These are phyloP conservation scores for Zaprionus inermis DNA, from an alignment of 1,140 invertebrate genomes.

Conservation along the genomic window DNA sequence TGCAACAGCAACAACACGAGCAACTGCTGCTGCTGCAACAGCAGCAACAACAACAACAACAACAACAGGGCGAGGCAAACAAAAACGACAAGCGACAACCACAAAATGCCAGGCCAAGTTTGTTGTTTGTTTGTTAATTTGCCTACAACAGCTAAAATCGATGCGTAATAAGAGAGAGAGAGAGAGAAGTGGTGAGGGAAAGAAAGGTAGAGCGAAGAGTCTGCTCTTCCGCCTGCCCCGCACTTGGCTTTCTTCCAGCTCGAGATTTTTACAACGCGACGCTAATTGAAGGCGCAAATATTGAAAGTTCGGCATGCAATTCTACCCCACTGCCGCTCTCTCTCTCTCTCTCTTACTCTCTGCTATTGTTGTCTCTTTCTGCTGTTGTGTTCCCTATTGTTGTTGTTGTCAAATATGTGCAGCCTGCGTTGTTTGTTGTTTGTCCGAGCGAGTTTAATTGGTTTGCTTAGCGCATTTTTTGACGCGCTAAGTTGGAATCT, in stretches of 20 bases:
- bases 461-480: slow-evolving; percentile 64
- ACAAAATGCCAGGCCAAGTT: slow-evolving; percentile 16
- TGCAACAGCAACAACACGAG: neutral
- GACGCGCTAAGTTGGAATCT: neutral
- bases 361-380: slow-evolving; percentile 20
- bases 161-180: slow-evolving; percentile 8
- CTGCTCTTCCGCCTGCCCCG: slow-evolving; percentile 10
- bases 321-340: neutral
- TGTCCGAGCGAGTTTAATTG: slow-evolving; percentile 63
- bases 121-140: slow-evolving; percentile 53
- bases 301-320: slow-evolving; percentile 51
- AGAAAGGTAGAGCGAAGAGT: neutral
- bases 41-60: slow-evolving; percentile 12
- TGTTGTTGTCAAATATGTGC: neutral
- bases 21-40: slow-evolving; percentile 41
- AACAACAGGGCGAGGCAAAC: too few relatives aligned
- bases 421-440: slow-evolving; percentile 46
- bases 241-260: slow-evolving; percentile 49
- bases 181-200: neutral
- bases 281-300: slow-evolving; percentile 76
- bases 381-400: slow-evolving; percentile 1
- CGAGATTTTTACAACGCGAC: slow-evolving; percentile 53
- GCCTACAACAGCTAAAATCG: slow-evolving; percentile 35
- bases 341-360: neutral
- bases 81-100: slow-evolving; percentile 17